A percentile compares a stretch with the other conserved stretches of the same genome.
These are phyloP conservation scores for Drosophila ercepeae DNA, from an alignment of 1,140 invertebrate genomes.

Conservation along the genomic window DNA sequence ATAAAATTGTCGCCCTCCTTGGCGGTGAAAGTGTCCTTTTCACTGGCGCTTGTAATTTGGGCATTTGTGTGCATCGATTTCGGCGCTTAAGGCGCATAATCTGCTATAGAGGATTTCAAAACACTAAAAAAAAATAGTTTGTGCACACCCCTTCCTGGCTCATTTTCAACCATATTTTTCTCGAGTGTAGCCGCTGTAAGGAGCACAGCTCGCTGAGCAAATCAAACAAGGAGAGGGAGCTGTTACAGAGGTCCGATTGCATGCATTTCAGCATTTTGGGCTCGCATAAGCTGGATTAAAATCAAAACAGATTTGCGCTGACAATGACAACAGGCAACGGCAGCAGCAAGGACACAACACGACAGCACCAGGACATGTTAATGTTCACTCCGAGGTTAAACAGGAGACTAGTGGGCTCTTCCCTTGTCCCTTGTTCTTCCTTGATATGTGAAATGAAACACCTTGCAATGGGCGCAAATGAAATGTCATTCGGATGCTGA, in stretches of 20 bases:
- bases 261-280: slow-evolving; percentile 42
- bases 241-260: slow-evolving; percentile 16
- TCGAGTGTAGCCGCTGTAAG: not conserved
- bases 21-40: slow-evolving; percentile 31
- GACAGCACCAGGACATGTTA: slow-evolving; percentile 35
- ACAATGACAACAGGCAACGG: slow-evolving; percentile 40
- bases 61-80: slow-evolving; percentile 83
- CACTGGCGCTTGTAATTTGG: slow-evolving; percentile 70
- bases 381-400: slow-evolving; percentile 47
- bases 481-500: slow-evolving; percentile 33
- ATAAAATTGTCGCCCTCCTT: not conserved
- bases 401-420: slow-evolving; percentile 37
- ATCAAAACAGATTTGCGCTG: slow-evolving; percentile 53
- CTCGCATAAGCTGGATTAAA: slow-evolving; percentile 49
- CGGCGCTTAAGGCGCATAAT: slow-evolving; percentile 82
- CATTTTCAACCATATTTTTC: not conserved
- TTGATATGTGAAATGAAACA: slow-evolving; percentile 45
- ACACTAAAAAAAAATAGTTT: slow-evolving; percentile 9
- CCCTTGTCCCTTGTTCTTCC: not conserved
- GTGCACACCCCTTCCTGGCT: not conserved
- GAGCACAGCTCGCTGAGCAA: no score
- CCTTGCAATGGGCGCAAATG: slow-evolving; percentile 41
- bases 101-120: slow-evolving; percentile 50
- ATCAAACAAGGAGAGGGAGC: not conserved
- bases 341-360: slow-evolving; percentile 14